These are phyloP conservation scores for Ptyas mucosa DNA, from an alignment of 2,113 vertebrate species.

Conservation along the genomic window DNA sequence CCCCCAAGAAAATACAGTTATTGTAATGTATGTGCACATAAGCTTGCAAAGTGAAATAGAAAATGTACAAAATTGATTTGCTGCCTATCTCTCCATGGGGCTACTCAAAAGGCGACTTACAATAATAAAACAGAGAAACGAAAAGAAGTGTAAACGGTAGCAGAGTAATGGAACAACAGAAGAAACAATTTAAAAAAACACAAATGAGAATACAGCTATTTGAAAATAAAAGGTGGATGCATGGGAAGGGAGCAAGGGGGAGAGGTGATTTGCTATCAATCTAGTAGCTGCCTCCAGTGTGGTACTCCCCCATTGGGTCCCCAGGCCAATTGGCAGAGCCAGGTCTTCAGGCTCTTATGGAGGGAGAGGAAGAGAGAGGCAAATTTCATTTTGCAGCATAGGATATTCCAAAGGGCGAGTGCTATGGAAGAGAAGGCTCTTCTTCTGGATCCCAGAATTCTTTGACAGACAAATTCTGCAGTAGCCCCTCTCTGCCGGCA, in stretches of 20 bases:
- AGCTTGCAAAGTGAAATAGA: not conserved
- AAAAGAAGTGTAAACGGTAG: not conserved
- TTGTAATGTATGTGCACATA: not conserved
- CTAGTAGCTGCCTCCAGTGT: not conserved
- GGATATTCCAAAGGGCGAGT: not conserved
- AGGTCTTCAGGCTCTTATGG: not conserved
- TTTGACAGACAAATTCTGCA: not conserved
- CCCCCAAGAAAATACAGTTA: not conserved
- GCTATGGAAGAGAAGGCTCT: not conserved
- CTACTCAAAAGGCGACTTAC: not conserved
- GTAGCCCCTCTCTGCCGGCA: not conserved
- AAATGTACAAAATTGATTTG: not conserved
- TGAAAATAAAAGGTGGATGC: not conserved
- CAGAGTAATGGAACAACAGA: not conserved
- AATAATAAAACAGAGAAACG: not conserved
- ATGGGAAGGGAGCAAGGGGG: not conserved
- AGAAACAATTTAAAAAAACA: not conserved
- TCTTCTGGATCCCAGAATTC: not conserved
- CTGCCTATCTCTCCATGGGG: not conserved
- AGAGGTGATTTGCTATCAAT: not conserved
- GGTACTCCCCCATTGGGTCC: not conserved
- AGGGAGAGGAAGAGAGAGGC: not conserved
- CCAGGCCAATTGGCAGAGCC: not conserved
- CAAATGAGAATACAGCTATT: not conserved
- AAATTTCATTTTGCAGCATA: not conserved